Evolutionary conservation across 2,797 vertebrate genomes (phyloP).

Genomic region (Microchirus variegatus): DNA sequence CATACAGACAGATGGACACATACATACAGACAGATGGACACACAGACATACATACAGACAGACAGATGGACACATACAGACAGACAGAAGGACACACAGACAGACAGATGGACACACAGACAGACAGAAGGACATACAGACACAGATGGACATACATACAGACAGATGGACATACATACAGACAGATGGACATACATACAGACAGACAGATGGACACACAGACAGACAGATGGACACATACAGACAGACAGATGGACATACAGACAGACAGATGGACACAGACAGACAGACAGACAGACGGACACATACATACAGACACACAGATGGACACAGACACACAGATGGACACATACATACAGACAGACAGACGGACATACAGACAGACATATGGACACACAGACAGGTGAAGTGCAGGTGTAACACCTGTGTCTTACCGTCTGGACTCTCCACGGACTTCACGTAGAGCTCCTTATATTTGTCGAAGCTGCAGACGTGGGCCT

Average conservation of each 20-base stretch:
- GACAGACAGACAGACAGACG: too few species aligned
- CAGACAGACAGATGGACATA: too few species aligned
- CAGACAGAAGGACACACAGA: not conserved
- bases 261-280: not conserved
- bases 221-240: too few species aligned
- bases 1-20: too few species aligned
- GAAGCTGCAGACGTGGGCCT: constrained; percentile 79
- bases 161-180: not conserved
- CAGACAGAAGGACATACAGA: too few species aligned
- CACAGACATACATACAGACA: not conserved
- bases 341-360: too few species aligned
- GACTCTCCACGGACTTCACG: constrained; percentile 74
- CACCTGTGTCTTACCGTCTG: constrained; percentile 71
- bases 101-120: not conserved
- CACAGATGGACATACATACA: too few species aligned
- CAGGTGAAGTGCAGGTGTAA: not conserved
- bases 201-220: not conserved
- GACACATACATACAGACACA: not conserved
- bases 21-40: not conserved
- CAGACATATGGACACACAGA: not conserved
- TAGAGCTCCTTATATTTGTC: constrained; percentile 84
- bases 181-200: too few species aligned
- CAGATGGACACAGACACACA: not conserved
- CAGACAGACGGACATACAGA: not conserved
- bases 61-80: not conserved